Evolutionary conservation across 35 echinoderm and acorn worm genomes (phyloP), one percentile per base, ranked within the genome.

Genomic region (Nesometra sesokonis): DNA sequence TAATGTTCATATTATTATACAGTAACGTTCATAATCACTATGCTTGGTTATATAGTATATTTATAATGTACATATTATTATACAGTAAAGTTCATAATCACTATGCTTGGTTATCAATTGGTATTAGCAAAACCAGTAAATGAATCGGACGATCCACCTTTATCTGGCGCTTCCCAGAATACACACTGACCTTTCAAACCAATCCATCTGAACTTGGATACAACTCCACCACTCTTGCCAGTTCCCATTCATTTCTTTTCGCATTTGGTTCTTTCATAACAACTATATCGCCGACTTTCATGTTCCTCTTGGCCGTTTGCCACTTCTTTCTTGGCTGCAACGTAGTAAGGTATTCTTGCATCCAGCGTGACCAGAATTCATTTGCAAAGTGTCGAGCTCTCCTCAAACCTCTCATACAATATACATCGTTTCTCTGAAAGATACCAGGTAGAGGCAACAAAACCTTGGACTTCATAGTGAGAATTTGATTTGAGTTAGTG

Each of bases 391-490:
- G 47, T 80, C 88, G 90, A 11, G 88, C 90, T 47, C 86, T 88
- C 67, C 85, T 87, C 90, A 85, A 90, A 40, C 78, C 37, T 33
- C 85, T 87, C 31, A 32, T 77, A 23, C 77, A 15, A 46, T 91
- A 91, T 9, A 88, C 35, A 31, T 91, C 90, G 37, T 78, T 52
- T 32, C 38, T 57, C 32, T 84, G 87, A 35, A 93, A 93, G 34
- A 35, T 85, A 27, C 91, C 91, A 15, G 91, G 90, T 77, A 80
- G 90, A 46, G 90, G 90, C 0, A 92, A 35, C 32, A 92, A 34
- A 21, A 92, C 86, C 80, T 89, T 89, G 30, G 90, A 30, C 34
- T 92, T 92, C 90, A 88, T 88, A 5, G 86, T 92, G 0, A 92
- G 77, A 15, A 92, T 31, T 40, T 91, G 90, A 47, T 88, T 92